Base-by-base conservation (phyloP, 2,113 vertebrate species). In the Choloepus hoffmanni region DNA sequence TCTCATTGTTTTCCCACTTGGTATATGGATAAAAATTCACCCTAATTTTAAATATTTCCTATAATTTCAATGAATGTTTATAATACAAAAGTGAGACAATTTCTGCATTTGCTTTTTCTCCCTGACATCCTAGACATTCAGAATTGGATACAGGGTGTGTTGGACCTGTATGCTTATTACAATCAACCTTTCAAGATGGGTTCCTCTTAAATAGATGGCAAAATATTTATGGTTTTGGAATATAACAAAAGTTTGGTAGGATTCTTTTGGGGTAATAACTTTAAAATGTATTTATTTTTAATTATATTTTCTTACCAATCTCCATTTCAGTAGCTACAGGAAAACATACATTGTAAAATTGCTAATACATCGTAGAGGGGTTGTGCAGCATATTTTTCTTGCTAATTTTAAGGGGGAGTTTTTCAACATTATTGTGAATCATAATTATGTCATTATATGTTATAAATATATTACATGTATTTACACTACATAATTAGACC, bases 401-500 rank as follows among this genome's bases (percentile, higher is more conserved):
- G 88, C 96, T 97, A 93, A 95, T 98, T 97, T 97, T 97, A 96
- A 97, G 97, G 96, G 96, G 96, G 97, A 97, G 92, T 94, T 97
- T 97, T 97, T 97, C 89, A 98, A 97, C 95, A 97, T 97, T 98
- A 97, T 98, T 98, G 96, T 98, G 96, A 97, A 97, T 98, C 97
- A 96, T 97, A 98, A 98, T 98, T 98, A 98, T 98, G 95, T 97
- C 97, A 98, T 98, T 98, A 98, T 98, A 98, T 98, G 96, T 98
- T 97, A 98, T 98, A 98, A 98, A 97, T 98, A 98, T 98, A 98
- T 98, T 98, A 98, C 98, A 98, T 98, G 98, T 98, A 98, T 99
- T 98, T 98, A 98, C 98, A 98, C 98, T 98, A 99, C 98, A 98
- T 98, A 98, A 99, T 99, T 98, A 98, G 98, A 97, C 98, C 92